These are phyloP conservation scores for Leptopilina syphax DNA, from an alignment of 2,888 invertebrate genomes.

Conservation along the genomic window DNA sequence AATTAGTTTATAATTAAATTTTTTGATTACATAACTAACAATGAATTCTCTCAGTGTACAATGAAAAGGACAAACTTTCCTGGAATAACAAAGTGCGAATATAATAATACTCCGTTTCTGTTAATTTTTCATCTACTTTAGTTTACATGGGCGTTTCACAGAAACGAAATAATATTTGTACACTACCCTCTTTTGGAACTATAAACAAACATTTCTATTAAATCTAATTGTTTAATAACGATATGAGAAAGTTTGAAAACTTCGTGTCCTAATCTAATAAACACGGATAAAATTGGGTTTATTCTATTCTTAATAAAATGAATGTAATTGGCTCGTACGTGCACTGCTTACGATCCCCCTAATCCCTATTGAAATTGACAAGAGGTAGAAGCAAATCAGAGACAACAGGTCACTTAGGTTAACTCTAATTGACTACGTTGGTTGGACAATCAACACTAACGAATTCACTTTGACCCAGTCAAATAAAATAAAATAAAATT, in stretches of 20 bases:
- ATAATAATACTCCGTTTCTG: no score
- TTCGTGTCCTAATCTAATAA: neutral
- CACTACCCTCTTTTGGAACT: neutral
- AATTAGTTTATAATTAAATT: no score
- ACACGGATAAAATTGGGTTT: neutral
- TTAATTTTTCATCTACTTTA: constrained; percentile 1
- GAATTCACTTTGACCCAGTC: neutral
- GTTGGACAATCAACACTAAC: constrained; percentile 10
- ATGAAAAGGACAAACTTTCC: no score
- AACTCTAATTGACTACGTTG: neutral
- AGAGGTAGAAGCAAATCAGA: neutral
- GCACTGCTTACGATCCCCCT: constrained; percentile 3
- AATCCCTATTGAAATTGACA: neutral
- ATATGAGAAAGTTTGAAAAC: neutral
- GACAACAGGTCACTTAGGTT: constrained; percentile 1
- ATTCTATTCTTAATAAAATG: neutral
- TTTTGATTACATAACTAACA: no score
- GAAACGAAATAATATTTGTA: neutral
- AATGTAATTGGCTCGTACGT: neutral
- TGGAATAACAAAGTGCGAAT: no score
- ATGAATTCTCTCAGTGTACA: no score
- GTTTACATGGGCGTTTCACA: neutral
- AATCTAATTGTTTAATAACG: neutral
- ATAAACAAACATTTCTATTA: neutral
- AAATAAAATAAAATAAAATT: neutral